Evolutionary conservation across 1,140 invertebrate species (phyloP), one percentile per base, ranked within the genome.

Genomic region (Cydia amplana): DNA sequence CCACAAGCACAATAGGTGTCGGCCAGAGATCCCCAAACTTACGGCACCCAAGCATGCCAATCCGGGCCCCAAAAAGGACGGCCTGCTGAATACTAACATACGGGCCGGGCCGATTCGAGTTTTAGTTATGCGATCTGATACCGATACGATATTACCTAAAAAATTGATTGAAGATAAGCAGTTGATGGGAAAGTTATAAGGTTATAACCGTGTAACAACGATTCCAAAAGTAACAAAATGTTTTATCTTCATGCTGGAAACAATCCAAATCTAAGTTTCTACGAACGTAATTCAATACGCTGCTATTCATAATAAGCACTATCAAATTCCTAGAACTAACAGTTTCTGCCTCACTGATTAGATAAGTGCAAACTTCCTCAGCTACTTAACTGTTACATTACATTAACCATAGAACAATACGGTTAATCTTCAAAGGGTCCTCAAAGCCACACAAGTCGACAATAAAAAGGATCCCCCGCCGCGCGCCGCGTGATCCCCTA

Each of bases 391-490:
- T 16, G 65, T 70, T 40, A 18, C 36, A 25, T 25, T 25, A 64
- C 28, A 70, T 70, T 70, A 70, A 18, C n/a, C 16, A 40, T n/a
- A 70, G 55, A 12, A 60, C 55, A 60, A 60, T 60, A 70, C 16
- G 18, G 32, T 70, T 36, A 36, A 70, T 18, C 28, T 36, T 40
- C 65, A 70, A 70, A 36, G n/a, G 65, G 28, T 36, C 36, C 32
- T 20, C 65, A 23, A 20, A 23, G 55, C 55, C 55, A 60, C 55
- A 60, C 65, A 70, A 73, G 74, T 74, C 32, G 46, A 23, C 20
- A 79, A 76, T 74, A 79, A 79, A 67, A 77, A 49, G 16, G 72
- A 70, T 77, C 36, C 75, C 79, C 79, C 73, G 55, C 64, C 1
- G 80, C 75, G 67, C 73, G 55, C 64, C 1, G 80, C 75, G 67